phyloP scores from a whole-genome alignment of 2,113 vertebrate genomes.

The Mormoops blainvillei region DNA sequence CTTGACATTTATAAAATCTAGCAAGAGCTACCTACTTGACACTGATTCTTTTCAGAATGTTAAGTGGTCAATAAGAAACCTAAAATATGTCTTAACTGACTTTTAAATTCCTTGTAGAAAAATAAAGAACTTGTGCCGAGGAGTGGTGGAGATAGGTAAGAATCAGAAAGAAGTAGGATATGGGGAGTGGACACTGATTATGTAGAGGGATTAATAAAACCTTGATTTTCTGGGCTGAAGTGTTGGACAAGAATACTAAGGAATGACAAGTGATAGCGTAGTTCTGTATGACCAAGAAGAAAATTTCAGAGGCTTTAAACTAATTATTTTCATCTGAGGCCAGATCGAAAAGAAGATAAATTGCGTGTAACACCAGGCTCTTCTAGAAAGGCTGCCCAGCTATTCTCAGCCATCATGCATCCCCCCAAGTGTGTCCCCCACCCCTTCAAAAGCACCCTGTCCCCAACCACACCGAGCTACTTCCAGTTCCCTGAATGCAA shows the following conservation, averaged over 20 bases:
- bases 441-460: neutral
- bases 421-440: neutral
- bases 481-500: neutral
- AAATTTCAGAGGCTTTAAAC: neutral
- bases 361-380: neutral
- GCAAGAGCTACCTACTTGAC: neutral
- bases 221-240: neutral
- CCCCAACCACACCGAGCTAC: neutral
- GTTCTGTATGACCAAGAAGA: neutral
- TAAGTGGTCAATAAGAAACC: neutral
- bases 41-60: neutral
- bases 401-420: neutral
- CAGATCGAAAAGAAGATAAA: neutral
- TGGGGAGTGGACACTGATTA: neutral
- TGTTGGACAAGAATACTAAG: neutral
- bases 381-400: neutral
- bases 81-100: neutral
- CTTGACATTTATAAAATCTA: neutral
- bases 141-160: neutral
- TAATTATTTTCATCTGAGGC: neutral
- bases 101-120: neutral
- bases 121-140: neutral
- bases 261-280: neutral
- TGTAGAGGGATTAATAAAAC: neutral
- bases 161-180: neutral